Evolutionary conservation across 2,797 vertebrate species (phyloP).

Genomic region (Brachyrhaphis roseni): DNA sequence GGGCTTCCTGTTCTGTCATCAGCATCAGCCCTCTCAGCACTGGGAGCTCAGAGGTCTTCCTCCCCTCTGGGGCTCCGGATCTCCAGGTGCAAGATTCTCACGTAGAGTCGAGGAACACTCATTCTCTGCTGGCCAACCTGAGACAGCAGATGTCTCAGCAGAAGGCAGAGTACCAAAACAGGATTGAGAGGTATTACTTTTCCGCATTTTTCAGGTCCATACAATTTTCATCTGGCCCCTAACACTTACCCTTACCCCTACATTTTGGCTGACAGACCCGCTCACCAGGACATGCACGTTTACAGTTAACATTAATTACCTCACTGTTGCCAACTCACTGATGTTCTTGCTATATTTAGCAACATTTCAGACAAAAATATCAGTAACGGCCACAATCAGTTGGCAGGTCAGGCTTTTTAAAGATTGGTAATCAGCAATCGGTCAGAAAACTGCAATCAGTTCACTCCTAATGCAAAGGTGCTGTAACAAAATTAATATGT

Average conservation of each 20-base stretch:
- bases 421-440: too few relatives aligned
- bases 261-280: not conserved
- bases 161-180: slow-evolving; percentile 74
- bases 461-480: too few relatives aligned
- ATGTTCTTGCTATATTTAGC: too few relatives aligned
- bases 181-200: slow-evolving; percentile 71
- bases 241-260: not conserved
- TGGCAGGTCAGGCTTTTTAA: too few relatives aligned
- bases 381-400: too few relatives aligned
- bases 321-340: too few relatives aligned
- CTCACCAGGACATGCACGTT: too few relatives aligned
- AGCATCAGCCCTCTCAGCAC: slow-evolving; percentile 77
- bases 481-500: not conserved
- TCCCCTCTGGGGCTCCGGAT: slow-evolving; percentile 73
- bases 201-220: not conserved
- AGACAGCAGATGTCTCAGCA: slow-evolving; percentile 77
- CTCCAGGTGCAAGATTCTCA: slow-evolving; percentile 37
- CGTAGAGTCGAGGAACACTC: slow-evolving; percentile 33
- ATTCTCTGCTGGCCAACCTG: slow-evolving; percentile 67
- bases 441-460: too few relatives aligned
- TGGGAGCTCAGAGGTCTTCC: slow-evolving; percentile 84
- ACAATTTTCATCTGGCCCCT: not conserved
- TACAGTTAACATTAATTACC: too few relatives aligned
- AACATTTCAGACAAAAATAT: too few relatives aligned
- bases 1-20: slow-evolving; percentile 66